A percentile compares a stretch with the other conserved stretches of the same genome.
These are phyloP conservation scores for Ennomos fuscantarius DNA, from an alignment of 2,888 invertebrate genomes.

Conservation along the genomic window DNA sequence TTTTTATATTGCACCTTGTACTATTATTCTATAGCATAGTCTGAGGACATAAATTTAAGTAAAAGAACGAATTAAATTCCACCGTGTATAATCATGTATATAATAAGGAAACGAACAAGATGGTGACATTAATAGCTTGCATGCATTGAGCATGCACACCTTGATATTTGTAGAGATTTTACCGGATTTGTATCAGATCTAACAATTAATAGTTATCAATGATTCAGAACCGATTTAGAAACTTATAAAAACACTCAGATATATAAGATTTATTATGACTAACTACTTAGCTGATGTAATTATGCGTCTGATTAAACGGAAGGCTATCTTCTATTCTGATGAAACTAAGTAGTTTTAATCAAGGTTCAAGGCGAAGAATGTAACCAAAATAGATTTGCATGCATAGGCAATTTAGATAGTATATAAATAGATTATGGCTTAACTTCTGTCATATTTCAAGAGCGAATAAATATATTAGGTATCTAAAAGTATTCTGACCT, in stretches of 20 bases:
- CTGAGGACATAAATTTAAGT: no score
- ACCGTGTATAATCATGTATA: no score
- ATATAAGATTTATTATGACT: background rate
- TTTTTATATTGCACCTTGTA: no score
- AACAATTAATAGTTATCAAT: background rate
- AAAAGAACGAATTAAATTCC: no score
- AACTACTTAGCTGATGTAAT: background rate
- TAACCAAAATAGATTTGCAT: conserved; percentile 28
- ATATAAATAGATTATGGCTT: conserved; percentile 17
- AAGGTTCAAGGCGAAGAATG: conserved; percentile 31
- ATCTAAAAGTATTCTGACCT: conserved; percentile 1
- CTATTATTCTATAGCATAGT: no score
- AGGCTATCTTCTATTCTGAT: conserved; percentile 16
- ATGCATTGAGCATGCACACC: conserved; percentile 6
- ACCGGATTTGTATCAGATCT: background rate
- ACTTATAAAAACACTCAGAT: background rate
- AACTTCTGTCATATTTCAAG: no score
- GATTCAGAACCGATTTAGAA: no score
- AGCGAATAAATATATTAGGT: background rate
- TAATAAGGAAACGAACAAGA: no score
- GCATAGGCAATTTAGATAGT: conserved; percentile 10
- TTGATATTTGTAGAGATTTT: conserved; percentile 3
- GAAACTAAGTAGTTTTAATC: conserved; percentile 25
- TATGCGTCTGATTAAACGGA: conserved; percentile 7
- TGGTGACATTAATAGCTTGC: background rate